These are phyloP conservation scores for Beris morrisii DNA, from an alignment of 2,888 invertebrate species.

Conservation along the genomic window DNA sequence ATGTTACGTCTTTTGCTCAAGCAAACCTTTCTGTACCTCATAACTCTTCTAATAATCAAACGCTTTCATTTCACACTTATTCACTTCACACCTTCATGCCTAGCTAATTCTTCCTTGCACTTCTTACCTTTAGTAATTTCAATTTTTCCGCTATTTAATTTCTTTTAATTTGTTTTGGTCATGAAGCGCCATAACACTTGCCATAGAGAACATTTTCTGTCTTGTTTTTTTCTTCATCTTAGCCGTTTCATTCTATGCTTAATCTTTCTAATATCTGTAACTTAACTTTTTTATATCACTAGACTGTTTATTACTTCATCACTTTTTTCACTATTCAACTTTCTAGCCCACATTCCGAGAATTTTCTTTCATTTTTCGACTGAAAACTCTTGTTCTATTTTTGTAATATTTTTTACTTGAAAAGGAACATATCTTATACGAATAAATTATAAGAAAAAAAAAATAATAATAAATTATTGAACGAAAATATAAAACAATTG, in stretches of 20 bases:
- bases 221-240: background rate
- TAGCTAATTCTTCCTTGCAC: background rate
- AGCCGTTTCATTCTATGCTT: background rate
- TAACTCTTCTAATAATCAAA: conserved; percentile 8
- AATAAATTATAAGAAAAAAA: too few species aligned
- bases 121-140: background rate
- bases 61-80: background rate
- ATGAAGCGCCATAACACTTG: conserved; percentile 17
- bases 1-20: conserved; percentile 9
- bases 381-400: conserved; percentile 32
- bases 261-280: background rate
- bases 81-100: too few species aligned
- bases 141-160: conserved; percentile 3
- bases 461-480: too few species aligned
- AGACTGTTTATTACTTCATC: background rate
- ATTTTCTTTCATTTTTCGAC: conserved; percentile 35
- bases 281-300: background rate
- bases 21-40: conserved; percentile 10
- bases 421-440: too few species aligned
- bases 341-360: conserved; percentile 21
- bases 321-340: conserved; percentile 19
- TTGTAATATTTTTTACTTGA: background rate
- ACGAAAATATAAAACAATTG: too few species aligned
- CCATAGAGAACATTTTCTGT: conserved; percentile 14
- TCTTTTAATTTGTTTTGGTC: conserved; percentile 27